Percentiles rank a stretch among this genome's conserved stretches.
Evolutionary conservation across 2,888 invertebrate genomes (phyloP).

Genomic region (Epsilonema sp.): DNA sequence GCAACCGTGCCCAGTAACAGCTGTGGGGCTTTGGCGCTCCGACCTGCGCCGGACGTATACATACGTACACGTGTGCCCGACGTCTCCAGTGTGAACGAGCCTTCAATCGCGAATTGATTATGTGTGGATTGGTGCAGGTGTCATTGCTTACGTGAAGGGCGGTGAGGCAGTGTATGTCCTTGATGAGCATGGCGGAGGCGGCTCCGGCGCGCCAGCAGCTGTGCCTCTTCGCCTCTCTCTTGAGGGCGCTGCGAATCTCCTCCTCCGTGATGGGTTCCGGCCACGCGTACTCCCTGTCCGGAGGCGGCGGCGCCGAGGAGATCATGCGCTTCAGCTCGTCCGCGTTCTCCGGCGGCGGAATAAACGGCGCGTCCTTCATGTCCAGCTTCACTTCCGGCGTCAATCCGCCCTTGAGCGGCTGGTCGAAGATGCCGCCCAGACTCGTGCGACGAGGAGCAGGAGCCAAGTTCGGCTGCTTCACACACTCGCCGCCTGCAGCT

Average conservation of each 20-base stretch:
- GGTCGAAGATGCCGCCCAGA: too few relatives aligned
- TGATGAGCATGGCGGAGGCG: conserved; percentile 22
- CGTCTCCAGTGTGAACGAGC: too few relatives aligned
- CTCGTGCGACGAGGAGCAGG: too few relatives aligned
- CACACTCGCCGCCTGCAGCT: too few relatives aligned
- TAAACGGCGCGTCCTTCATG: too few relatives aligned
- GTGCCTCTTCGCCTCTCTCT: conserved; percentile 16
- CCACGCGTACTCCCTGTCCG: conserved; percentile 16
- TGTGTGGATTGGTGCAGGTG: background rate
- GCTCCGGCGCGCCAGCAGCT: conserved; percentile 15
- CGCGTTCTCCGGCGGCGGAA: too few relatives aligned
- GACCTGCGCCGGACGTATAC: background rate
- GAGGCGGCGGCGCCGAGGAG: background rate
- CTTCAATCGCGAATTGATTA: too few relatives aligned
- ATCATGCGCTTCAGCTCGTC: too few relatives aligned
- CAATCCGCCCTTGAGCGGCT: too few relatives aligned
- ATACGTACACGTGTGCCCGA: background rate
- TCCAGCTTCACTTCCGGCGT: too few relatives aligned
- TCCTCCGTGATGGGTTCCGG: conserved; percentile 19
- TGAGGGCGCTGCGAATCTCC: conserved; percentile 22
- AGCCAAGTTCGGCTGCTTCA: too few relatives aligned
- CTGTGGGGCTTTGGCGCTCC: too few relatives aligned
- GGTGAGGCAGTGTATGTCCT: conserved; percentile 11
- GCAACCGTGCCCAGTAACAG: background rate
- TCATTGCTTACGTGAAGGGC: conserved; percentile 11